Evolutionary conservation across 2,113 vertebrate genomes (phyloP), one percentile per base, ranked within the genome.

Genomic region (Sturnus vulgaris): DNA sequence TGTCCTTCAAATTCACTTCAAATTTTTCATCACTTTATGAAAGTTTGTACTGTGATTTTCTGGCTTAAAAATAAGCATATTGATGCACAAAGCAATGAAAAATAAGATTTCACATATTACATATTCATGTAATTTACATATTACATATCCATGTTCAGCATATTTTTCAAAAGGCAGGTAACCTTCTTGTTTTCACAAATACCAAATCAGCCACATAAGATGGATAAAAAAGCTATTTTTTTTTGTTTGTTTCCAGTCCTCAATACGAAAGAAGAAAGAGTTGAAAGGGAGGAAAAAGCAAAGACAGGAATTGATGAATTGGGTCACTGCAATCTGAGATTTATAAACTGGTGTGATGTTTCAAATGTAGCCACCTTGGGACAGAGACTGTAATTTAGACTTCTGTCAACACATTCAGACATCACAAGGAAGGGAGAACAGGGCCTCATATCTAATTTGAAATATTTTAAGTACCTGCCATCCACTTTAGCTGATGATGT

Each of bases 131-230:
- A 39, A 37, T 37, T 37, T 37, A 65, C 35, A 53, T 69, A 53
- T 39, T 39, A 39, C 39, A 39, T 39, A 39, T 39, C 39, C 33
- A 28, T 22, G n/a, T 85, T 90, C 84, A 80, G 33, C 23, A 28
- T 57, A 46, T 68, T 88, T 86, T 71, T 15, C 59, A 40, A 83
- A 73, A 70, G 33, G 59, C 81, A 82, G 46, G 18, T 60, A 95
- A 92, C 53, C 56, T 89, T 92, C 68, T 85, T 81, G 27, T 86
- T 96, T 97, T 92, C 57, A 82, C n/a, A 83, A 75, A 92, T 56
- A 91, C 40, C 39, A 88, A 90, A 88, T 40, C 24, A 94, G 57
- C 68, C 88, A 57, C 31, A 47, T 22, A 64, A 85, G 40, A 53
- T 16, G 33, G 46, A 73, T 78, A 90, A 94, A 96, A 94, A 23